These are phyloP conservation scores for Drosophila baimaii DNA, from an alignment of 1,140 invertebrate genomes.

Conservation along the genomic window DNA sequence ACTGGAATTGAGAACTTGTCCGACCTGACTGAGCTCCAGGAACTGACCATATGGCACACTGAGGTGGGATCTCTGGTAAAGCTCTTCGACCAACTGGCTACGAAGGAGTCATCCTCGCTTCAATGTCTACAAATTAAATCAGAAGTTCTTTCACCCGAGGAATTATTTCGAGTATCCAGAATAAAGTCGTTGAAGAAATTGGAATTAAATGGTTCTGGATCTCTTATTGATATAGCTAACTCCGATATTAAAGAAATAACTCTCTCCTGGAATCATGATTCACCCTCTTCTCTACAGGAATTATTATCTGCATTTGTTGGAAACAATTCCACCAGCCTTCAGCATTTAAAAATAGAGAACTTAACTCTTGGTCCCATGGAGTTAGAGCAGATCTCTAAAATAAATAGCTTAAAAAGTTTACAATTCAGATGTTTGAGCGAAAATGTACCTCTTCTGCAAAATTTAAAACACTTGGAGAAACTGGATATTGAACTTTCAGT, in stretches of 20 bases:
- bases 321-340: not conserved
- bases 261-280: no score
- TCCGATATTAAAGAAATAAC: slow-evolving; percentile 3
- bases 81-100: not conserved
- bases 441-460: no score
- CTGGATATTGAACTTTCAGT: no score
- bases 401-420: not conserved
- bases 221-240: not conserved
- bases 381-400: not conserved
- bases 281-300: not conserved
- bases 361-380: not conserved
- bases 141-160: not conserved
- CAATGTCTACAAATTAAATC: not conserved
- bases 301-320: not conserved
- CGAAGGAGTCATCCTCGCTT: not conserved
- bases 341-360: not conserved
- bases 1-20: not conserved
- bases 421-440: not conserved
- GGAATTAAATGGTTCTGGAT: not conserved
- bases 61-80: not conserved
- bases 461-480: no score
- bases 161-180: not conserved
- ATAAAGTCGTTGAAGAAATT: slow-evolving; percentile 5
- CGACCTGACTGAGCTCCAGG: not conserved
- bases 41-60: not conserved